Conservation (phyloP, 2,113 vertebrate species). For the Heptranchias perlo region DNA sequence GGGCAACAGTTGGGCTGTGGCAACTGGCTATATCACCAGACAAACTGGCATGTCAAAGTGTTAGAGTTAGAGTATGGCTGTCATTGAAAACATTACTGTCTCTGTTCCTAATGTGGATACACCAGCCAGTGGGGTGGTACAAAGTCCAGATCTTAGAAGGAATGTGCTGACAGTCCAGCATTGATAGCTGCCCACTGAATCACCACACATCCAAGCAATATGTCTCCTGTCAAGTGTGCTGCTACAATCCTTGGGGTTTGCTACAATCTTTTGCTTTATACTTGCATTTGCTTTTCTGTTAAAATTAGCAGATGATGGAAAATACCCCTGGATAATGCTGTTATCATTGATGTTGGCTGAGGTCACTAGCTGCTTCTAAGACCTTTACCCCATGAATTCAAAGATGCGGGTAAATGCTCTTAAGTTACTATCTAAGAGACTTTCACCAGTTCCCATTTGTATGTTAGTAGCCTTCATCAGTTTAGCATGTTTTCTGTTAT, state of each 20-base stretch:
- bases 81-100: not conserved
- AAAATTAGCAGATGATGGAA: not conserved
- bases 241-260: not conserved
- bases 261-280: not conserved
- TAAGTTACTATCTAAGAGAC: no score
- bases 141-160: not conserved
- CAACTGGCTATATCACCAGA: not conserved
- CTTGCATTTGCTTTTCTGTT: not conserved
- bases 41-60: not conserved
- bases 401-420: no score
- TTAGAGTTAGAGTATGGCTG: not conserved
- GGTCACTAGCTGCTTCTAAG: no score
- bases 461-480: no score
- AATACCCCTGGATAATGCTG: not conserved
- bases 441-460: no score
- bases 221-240: not conserved
- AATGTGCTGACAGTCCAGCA: not conserved
- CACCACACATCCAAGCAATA: not conserved
- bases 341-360: not conserved
- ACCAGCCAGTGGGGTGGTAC: not conserved
- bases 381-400: no score
- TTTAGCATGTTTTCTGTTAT: no score
- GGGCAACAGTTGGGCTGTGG: not conserved
- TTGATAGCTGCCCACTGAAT: not conserved
- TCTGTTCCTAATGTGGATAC: not conserved